Evolutionary conservation across 2,113 vertebrate species (phyloP).

Genomic region (Stegostoma tigrinum): DNA sequence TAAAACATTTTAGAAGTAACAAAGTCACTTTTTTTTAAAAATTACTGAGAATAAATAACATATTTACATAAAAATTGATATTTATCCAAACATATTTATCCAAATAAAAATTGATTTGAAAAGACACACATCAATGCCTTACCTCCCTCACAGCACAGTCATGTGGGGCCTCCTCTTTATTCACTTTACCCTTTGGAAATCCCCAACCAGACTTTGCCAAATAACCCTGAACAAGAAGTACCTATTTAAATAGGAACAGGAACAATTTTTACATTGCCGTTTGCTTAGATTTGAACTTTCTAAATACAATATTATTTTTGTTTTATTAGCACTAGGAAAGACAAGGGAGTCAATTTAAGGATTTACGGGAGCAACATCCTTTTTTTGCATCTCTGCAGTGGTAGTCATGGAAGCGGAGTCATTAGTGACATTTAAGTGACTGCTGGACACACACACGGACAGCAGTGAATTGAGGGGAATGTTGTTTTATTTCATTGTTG

Average conservation of each 20-base stretch:
- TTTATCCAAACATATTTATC: not conserved
- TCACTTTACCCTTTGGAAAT: slow-evolving; percentile 97
- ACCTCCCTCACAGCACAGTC: slow-evolving; percentile 95
- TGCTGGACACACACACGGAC: no score
- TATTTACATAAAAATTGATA: not conserved
- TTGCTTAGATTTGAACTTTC: not conserved
- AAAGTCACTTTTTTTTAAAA: not conserved
- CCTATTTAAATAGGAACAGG: slow-evolving; percentile 53
- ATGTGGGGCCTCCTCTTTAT: slow-evolving; percentile 91
- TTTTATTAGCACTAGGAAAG: not conserved
- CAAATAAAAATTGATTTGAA: not conserved
- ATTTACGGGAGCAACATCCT: no score
- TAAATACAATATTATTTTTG: not conserved
- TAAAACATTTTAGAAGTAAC: not conserved
- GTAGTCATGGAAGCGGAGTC: no score
- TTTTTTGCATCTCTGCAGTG: not conserved
- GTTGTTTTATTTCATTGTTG: not conserved
- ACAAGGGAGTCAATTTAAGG: not conserved
- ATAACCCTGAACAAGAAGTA: slow-evolving; percentile 90
- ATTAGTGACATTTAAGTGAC: no score
- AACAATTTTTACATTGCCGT: not conserved
- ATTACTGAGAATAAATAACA: not conserved
- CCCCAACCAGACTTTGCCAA: slow-evolving; percentile 97
- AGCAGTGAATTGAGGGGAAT: no score
- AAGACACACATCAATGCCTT: slow-evolving; percentile 39